phyloP scores from a whole-genome alignment of 2,888 invertebrate species.

The Liposcelis brunnea region DNA sequence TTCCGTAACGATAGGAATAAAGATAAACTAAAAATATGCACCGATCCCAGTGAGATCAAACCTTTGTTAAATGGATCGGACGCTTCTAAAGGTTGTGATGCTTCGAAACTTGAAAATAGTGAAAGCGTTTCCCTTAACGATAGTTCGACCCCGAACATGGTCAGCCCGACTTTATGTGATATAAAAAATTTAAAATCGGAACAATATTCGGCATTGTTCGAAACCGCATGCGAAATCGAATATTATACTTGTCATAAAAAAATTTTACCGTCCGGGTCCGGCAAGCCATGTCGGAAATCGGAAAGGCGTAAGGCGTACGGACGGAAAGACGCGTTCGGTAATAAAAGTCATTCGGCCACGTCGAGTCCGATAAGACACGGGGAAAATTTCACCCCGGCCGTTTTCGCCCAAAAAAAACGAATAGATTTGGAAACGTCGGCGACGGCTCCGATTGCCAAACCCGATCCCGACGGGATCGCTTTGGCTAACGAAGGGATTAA shows the following conservation, averaged over 20 bases:
- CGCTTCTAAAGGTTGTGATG: no score
- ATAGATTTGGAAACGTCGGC: no score
- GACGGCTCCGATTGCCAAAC: no score
- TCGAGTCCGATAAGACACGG: neutral
- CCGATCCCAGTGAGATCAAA: slow-evolving; percentile 6
- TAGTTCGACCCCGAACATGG: neutral
- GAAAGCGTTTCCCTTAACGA: no score
- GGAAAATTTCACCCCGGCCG: no score
- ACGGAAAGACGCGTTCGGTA: neutral
- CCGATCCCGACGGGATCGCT: no score
- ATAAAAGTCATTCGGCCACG: neutral
- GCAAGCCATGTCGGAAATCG: no score
- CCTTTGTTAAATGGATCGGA: slow-evolving; percentile 1
- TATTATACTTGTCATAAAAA: slow-evolving; percentile 5
- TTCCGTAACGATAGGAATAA: no score
- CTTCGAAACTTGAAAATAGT: no score
- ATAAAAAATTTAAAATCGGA: slow-evolving; percentile 1
- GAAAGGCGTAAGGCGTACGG: neutral
- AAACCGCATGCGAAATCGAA: slow-evolving; percentile 7
- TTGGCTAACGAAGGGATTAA: no score
- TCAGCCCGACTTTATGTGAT: slow-evolving; percentile 1
- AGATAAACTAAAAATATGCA: slow-evolving; percentile 2
- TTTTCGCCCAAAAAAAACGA: no score
- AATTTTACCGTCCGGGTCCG: no score
- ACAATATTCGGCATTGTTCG: slow-evolving; percentile 6